Evolutionary conservation across 2,888 invertebrate genomes (phyloP).

Genomic region (Apotomis betuletana): DNA sequence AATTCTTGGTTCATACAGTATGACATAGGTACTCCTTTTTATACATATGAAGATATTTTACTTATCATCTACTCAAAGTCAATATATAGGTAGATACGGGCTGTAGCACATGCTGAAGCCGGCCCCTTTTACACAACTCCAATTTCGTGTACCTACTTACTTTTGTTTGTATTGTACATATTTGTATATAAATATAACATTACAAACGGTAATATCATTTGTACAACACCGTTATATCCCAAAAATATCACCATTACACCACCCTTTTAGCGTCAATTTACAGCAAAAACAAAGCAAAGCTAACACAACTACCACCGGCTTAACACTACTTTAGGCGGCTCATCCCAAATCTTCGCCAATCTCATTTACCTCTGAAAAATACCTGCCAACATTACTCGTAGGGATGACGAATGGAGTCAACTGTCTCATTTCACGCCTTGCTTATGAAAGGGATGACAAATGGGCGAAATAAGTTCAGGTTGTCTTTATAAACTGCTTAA

Average conservation of each 20-base stretch:
- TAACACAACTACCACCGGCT: slow-evolving; percentile 21
- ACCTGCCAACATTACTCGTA: slow-evolving; percentile 26
- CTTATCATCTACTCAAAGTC: no score
- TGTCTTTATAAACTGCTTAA: slow-evolving; percentile 13
- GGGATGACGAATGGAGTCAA: slow-evolving; percentile 33
- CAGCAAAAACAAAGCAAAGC: slow-evolving; percentile 1
- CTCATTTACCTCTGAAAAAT: slow-evolving; percentile 37
- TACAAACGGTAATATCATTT: no score
- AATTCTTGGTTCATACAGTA: no score
- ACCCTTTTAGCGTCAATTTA: slow-evolving; percentile 4
- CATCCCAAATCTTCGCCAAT: slow-evolving; percentile 32
- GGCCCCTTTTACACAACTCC: no score
- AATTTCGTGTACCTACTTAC: no score
- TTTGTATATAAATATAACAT: no score
- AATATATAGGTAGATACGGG: no score
- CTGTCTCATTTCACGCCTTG: slow-evolving; percentile 39
- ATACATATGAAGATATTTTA: no score
- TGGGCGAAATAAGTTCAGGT: slow-evolving; percentile 25
- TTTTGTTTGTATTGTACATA: no score
- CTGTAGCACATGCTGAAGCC: no score
- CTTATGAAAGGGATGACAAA: slow-evolving; percentile 38
- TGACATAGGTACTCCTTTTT: no score
- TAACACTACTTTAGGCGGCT: slow-evolving; percentile 22
- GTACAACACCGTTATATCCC: no score
- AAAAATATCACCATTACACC: neutral